Base-by-base conservation (phyloP, 2,113 vertebrate species). In the Salvelinus sp. region DNA sequence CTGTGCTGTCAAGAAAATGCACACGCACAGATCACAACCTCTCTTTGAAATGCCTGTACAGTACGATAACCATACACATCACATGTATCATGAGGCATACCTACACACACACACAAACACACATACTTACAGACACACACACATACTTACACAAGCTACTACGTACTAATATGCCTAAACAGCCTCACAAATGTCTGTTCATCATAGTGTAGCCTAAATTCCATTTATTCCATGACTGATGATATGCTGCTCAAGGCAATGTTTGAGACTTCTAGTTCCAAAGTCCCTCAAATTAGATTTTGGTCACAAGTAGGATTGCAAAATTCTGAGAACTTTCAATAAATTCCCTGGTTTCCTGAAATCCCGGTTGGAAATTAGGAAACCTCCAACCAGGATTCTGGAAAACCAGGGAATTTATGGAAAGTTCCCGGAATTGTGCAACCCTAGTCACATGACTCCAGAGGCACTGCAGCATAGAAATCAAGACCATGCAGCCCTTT, bases 391-490 rank as follows among this genome's bases (percentile, higher is more conserved):
- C 38, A 44, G 38, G 38, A 44, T 44, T 44, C 38, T 44, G 38
- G 38, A 44, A 44, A 44, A 44, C 38, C 38, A 44, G 38, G 38
- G 38, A 44, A 44, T 44, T 44, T 44, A 44, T 44, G 38, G 38
- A 44, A 44, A 44, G 38, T 44, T 44, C 38, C 38, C 9, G 38
- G 38, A 44, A 44, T 44, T 44, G 38, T 44, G 38, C 38, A 44
- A 12, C 9, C 38, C 38, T 44, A 44, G 44, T 27, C 82, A 74
- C 38, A 72, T 75, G 79, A 79, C 77, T 81, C 79, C 77, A 83
- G 72, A 79, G 84, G 74, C 78, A 83, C 81, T 85, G 85, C 84
- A 83, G 83, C 84, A 60, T 76, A 66, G 78, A 25, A 54, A 1
- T 38, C 71, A 30, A 74, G 76, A 66, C 57, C 64, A 18, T 18